Conservation (phyloP, 2,113 vertebrate species). For the Egretta garzetta region DNA sequence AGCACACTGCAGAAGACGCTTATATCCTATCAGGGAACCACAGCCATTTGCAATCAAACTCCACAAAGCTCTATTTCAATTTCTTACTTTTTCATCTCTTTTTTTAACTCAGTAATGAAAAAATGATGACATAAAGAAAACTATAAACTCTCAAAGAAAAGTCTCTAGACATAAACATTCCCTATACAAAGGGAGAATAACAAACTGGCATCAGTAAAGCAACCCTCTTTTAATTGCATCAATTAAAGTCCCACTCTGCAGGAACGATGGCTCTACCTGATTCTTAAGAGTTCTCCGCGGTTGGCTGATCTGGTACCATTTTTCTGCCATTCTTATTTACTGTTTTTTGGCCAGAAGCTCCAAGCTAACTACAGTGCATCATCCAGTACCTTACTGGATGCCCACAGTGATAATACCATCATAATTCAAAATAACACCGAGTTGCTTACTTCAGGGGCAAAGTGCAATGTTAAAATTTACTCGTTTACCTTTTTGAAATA, state of each 20-base stretch:
- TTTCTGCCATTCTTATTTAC: not conserved
- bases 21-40: not conserved
- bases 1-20: not conserved
- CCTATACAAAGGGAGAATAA: not conserved
- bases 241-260: not conserved
- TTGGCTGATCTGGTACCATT: not conserved
- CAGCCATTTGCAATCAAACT: not conserved
- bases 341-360: not conserved
- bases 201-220: not conserved
- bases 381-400: not conserved
- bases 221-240: not conserved
- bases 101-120: not conserved
- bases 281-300: not conserved
- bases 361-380: not conserved
- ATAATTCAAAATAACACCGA: not conserved
- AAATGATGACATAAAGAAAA: not conserved
- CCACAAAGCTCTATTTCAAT: not conserved
- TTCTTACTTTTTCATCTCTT: not conserved
- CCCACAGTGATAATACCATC: not conserved
- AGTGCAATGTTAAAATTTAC: not conserved
- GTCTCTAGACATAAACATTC: not conserved
- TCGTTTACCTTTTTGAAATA: not conserved
- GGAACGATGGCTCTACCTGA: not conserved
- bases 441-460: not conserved
- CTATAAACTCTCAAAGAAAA: not conserved